A percentile compares a stretch with the other conserved stretches of the same genome.
Evolutionary conservation across 2,113 vertebrate genomes (phyloP).

Genomic region (Lutjanus erythropterus): DNA sequence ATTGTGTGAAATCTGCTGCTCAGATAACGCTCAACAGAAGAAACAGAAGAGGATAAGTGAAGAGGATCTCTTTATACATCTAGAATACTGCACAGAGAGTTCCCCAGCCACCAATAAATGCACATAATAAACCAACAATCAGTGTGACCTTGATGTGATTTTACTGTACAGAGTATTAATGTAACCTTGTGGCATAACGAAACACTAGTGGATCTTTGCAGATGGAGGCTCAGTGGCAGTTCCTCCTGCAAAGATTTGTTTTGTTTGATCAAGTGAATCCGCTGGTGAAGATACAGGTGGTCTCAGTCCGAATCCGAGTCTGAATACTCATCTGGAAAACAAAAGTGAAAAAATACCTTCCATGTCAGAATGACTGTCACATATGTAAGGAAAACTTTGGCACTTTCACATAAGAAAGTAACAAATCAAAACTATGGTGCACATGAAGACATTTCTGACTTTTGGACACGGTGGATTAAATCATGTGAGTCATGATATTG

Average conservation of each 20-base stretch:
- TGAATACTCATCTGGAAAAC: conserved; percentile 86
- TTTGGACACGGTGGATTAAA: background rate
- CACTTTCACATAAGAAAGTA: too few relatives aligned
- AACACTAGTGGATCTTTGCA: conserved; percentile 18
- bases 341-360: conserved; percentile 33
- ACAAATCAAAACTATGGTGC: too few relatives aligned
- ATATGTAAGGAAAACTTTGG: background rate
- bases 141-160: conserved; percentile 3
- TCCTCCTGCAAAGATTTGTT: background rate
- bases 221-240: background rate
- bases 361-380: background rate
- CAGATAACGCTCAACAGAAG: background rate
- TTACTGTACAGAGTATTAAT: background rate
- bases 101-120: background rate
- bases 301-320: conserved; percentile 92
- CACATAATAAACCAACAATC: background rate
- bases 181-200: background rate
- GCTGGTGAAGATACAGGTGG: conserved; percentile 5
- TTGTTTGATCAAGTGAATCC: background rate
- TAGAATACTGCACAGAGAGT: background rate
- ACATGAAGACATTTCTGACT: background rate
- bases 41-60: background rate
- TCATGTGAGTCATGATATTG: background rate
- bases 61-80: background rate
- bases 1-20: background rate